phyloP scores from a whole-genome alignment of 2,113 vertebrate species.

The Silurus meridionalis region DNA sequence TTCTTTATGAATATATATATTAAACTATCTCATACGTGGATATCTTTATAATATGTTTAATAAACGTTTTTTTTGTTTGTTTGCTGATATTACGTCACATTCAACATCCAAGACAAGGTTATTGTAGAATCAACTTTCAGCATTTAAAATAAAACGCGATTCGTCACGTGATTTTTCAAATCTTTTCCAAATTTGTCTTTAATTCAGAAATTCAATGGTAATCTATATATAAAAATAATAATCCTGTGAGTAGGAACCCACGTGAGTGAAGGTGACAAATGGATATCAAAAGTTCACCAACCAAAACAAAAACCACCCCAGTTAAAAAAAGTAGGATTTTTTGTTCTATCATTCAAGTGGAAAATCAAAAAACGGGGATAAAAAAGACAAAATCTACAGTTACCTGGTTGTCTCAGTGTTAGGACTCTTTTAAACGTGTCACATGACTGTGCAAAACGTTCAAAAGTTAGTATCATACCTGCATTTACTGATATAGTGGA shows the following conservation, averaged over 20 bases:
- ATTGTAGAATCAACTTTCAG: not conserved
- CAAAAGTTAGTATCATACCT: not conserved
- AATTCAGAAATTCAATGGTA: not conserved
- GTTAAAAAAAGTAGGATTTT: not conserved
- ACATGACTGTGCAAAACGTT: not conserved
- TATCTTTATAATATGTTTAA: not conserved
- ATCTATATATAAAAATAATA: not conserved
- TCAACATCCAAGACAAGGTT: not conserved
- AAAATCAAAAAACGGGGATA: not conserved
- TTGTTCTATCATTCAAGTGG: not conserved
- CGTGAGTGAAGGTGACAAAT: not conserved
- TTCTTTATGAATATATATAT: not conserved
- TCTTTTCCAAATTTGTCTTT: too few relatives aligned
- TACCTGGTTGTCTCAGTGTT: not conserved
- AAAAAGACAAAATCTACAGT: not conserved
- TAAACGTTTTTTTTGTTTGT: not conserved
- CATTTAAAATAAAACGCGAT: not conserved
- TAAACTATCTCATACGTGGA: accelerated
- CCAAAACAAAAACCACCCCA: not conserved
- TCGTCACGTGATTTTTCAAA: too few relatives aligned
- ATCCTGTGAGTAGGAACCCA: not conserved
- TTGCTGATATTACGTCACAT: not conserved
- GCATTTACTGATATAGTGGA: not conserved
- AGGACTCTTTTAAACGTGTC: not conserved
- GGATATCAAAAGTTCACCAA: not conserved